phyloP scores from a whole-genome alignment of 1,140 invertebrate species.

The Bombyx mori region DNA sequence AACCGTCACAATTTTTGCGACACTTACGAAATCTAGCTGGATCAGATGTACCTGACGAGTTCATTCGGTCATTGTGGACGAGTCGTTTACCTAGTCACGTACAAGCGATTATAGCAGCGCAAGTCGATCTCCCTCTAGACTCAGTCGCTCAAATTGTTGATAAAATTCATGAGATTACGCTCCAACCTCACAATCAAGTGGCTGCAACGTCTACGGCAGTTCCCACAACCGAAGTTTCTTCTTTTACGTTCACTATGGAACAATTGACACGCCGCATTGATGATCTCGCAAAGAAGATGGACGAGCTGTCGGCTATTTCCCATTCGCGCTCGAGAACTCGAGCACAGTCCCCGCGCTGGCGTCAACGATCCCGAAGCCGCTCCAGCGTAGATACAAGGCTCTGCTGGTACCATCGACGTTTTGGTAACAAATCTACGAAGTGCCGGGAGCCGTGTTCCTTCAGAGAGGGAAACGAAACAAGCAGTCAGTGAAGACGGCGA shows the following conservation, averaged over 20 bases:
- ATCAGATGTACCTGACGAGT: neutral
- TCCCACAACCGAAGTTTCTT: neutral
- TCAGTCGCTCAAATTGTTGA: neutral
- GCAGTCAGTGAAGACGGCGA: too few relatives aligned
- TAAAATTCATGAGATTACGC: neutral
- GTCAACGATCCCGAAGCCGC: too few relatives aligned
- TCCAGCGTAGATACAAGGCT: too few relatives aligned
- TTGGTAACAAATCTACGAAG: too few relatives aligned
- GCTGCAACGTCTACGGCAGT: neutral
- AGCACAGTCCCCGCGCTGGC: too few relatives aligned
- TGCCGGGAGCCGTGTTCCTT: too few relatives aligned
- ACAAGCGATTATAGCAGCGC: neutral
- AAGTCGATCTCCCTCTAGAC: neutral
- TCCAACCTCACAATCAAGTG: neutral
- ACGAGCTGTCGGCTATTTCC: neutral
- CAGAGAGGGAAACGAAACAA: too few relatives aligned
- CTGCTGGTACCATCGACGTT: too few relatives aligned
- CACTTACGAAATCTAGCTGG: slow-evolving; percentile 1
- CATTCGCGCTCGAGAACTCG: too few relatives aligned
- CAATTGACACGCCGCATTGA: neutral
- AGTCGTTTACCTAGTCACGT: neutral
- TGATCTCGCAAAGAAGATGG: neutral
- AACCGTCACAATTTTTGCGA: slow-evolving; percentile 10
- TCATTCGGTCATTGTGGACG: neutral
- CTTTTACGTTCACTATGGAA: neutral